A percentile compares a stretch with the other conserved stretches of the same genome.
Evolutionary conservation across 92 coral and sea anemone species (phyloP).

Genomic region (Porites cylindrica): DNA sequence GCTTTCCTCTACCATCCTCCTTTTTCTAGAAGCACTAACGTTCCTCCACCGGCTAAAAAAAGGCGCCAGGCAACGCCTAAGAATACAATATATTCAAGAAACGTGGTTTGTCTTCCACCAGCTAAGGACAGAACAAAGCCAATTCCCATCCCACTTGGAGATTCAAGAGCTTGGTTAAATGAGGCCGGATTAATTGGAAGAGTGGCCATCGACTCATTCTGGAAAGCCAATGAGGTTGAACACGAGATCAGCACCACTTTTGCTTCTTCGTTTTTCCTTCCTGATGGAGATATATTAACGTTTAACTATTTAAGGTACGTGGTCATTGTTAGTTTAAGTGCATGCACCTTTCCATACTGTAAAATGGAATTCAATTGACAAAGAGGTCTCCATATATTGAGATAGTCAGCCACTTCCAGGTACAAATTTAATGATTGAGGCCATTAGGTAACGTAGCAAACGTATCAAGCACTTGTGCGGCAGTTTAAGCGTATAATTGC

Average conservation of each 20-base stretch:
- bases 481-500: too few relatives aligned
- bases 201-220: slow-evolving; percentile 40
- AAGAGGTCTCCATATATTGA: background rate
- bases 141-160: slow-evolving; percentile 51
- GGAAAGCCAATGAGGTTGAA: slow-evolving; percentile 40
- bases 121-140: slow-evolving; percentile 19
- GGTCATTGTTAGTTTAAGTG: background rate
- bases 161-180: slow-evolving; percentile 38
- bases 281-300: slow-evolving; percentile 33
- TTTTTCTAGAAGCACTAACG: background rate
- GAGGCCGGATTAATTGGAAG: slow-evolving; percentile 55
- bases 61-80: slow-evolving; percentile 30
- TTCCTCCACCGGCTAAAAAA: slow-evolving; percentile 8
- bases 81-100: slow-evolving; percentile 40
- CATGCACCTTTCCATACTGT: slow-evolving; percentile 5
- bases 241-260: slow-evolving; percentile 49
- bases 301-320: slow-evolving; percentile 48
- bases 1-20: slow-evolving; percentile 16
- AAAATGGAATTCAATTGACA: background rate
- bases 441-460: too few relatives aligned
- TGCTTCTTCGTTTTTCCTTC: slow-evolving; percentile 42
- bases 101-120: slow-evolving; percentile 57
- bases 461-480: too few relatives aligned
- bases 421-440: too few relatives aligned
- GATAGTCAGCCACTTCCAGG: too few relatives aligned